These are phyloP conservation scores for Pleuronectes platessa DNA, from an alignment of 2,113 vertebrate species.

Conservation along the genomic window DNA sequence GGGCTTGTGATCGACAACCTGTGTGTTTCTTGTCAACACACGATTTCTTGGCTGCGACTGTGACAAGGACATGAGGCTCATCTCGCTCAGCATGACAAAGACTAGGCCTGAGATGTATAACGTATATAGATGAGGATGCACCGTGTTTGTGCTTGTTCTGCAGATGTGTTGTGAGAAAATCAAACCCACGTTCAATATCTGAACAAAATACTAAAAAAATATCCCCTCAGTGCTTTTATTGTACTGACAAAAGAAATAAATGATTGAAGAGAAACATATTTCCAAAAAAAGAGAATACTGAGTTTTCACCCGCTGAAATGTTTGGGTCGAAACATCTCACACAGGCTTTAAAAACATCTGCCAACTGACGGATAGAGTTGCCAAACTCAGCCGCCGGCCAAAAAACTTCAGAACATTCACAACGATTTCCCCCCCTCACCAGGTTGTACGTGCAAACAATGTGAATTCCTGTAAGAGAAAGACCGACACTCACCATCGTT, in stretches of 20 bases:
- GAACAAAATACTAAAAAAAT: not conserved
- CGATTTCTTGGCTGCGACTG: no score
- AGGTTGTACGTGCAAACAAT: slow-evolving; percentile 26
- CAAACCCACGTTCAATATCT: slow-evolving; percentile 1
- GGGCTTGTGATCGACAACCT: no score
- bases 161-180: slow-evolving; percentile 1
- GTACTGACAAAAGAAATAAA: not conserved
- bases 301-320: slow-evolving; percentile 16
- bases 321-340: not conserved
- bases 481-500: slow-evolving; percentile 88
- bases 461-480: not conserved
- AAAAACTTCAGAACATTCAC: slow-evolving; percentile 28
- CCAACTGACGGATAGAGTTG: slow-evolving; percentile 7
- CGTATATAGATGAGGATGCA: not conserved
- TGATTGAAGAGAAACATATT: not conserved
- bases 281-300: slow-evolving; percentile 11
- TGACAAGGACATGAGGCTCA: no score
- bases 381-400: slow-evolving; percentile 30
- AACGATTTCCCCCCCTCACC: slow-evolving; percentile 17
- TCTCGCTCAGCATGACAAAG: no score
- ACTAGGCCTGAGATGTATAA: no score
- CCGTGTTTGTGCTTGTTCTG: not conserved
- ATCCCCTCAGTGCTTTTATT: not conserved
- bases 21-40: no score
- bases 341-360: slow-evolving; percentile 24